These are phyloP conservation scores for Euphydryas editha DNA, from an alignment of 2,888 invertebrate genomes.

Conservation along the genomic window DNA sequence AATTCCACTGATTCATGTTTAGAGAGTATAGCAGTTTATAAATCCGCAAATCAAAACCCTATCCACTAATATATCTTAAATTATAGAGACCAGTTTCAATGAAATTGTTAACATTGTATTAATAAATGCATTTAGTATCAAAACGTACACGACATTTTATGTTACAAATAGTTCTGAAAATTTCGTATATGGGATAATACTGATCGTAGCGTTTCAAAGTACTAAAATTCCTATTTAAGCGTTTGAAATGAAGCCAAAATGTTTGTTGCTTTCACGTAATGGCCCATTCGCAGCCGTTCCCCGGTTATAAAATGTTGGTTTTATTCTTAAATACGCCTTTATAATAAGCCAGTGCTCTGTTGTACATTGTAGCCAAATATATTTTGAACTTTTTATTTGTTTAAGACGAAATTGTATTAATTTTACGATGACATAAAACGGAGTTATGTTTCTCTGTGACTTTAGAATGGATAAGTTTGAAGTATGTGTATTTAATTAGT, in stretches of 20 bases:
- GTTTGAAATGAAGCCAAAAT: conserved; percentile 29
- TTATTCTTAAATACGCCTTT: conserved; percentile 26
- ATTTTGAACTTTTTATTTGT: conserved; percentile 10
- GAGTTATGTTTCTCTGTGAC: not conserved
- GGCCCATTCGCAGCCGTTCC: conserved; percentile 27
- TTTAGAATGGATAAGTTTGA: conserved; percentile 1
- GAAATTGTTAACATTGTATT: not conserved
- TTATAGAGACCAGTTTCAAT: not conserved
- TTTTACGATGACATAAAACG: conserved; percentile 9
- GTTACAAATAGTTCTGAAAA: conserved; percentile 14
- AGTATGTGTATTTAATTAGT: not conserved
- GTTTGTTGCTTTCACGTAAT: conserved; percentile 27
- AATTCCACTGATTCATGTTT: no score
- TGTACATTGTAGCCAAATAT: conserved; percentile 20
- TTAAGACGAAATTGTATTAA: conserved; percentile 9
- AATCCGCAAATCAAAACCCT: not conserved
- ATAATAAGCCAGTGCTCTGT: conserved; percentile 18
- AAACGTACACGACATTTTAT: not conserved
- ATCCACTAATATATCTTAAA: not conserved
- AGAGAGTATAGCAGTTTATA: not conserved
- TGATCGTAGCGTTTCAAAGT: conserved; percentile 7
- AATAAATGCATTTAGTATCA: not conserved
- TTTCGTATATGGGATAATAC: conserved; percentile 8
- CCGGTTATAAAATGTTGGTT: conserved; percentile 19
- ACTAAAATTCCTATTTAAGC: conserved; percentile 29